phyloP scores from a whole-genome alignment of 2,797 vertebrate genomes.

The Periophthalmus magnuspinnatus region DNA sequence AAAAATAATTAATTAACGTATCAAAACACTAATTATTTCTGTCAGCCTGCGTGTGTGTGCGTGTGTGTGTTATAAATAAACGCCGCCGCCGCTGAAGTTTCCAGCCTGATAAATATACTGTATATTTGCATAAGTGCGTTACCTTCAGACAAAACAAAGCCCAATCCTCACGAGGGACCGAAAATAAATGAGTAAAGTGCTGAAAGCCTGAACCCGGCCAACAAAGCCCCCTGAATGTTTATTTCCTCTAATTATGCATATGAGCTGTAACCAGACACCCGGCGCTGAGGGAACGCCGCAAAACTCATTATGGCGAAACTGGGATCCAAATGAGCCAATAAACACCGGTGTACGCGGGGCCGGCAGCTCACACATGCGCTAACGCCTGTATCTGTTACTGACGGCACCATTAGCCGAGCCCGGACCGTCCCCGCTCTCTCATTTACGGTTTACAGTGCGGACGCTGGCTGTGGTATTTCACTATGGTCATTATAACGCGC shows the following conservation, averaged over 20 bases:
- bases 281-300: conserved; percentile 65
- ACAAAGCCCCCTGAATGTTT: conserved; percentile 56
- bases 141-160: conserved; percentile 47
- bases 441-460: conserved; percentile 65
- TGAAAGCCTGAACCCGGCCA: conserved; percentile 62
- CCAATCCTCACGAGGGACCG: conserved; percentile 13
- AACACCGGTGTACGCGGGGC: conserved; percentile 52
- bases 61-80: neutral
- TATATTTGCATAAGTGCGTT: conserved; percentile 6
- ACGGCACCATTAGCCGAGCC: conserved; percentile 48
- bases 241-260: conserved; percentile 73
- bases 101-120: neutral
- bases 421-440: conserved; percentile 46
- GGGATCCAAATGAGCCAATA: conserved; percentile 73
- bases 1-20: neutral
- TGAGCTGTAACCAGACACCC: conserved; percentile 60
- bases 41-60: neutral
- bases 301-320: conserved; percentile 69
- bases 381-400: conserved; percentile 28
- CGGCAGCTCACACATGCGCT: conserved; percentile 25
- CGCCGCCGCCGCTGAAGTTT: neutral
- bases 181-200: conserved; percentile 25
- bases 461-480: conserved; percentile 58
- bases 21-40: neutral
- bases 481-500: conserved; percentile 58